Conservation (phyloP, 2,113 vertebrate genomes). For the Odocoileus virginianus region DNA sequence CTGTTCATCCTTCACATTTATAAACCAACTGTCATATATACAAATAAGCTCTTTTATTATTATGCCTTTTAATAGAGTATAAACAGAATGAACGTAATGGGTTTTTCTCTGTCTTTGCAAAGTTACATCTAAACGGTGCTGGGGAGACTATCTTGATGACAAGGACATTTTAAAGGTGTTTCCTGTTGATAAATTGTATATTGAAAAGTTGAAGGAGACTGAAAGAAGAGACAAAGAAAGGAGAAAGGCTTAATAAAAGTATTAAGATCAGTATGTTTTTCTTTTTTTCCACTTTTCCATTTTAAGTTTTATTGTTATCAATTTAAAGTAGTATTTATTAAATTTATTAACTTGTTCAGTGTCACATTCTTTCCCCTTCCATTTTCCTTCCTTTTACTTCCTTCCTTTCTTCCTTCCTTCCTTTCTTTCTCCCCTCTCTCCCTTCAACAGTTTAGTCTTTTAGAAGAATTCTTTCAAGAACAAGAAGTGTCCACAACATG, state of each 20-base stretch:
- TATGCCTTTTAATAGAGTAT: background rate
- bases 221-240: background rate
- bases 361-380: background rate
- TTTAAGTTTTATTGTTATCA: background rate
- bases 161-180: background rate
- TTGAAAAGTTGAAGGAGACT: background rate
- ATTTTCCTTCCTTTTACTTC: too few relatives aligned
- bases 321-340: background rate
- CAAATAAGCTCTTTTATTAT: background rate
- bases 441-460: background rate
- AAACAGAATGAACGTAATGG: background rate
- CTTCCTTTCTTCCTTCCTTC: fast-evolving
- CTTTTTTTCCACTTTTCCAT: background rate
- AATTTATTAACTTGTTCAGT: background rate
- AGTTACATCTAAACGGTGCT: background rate
- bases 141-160: background rate
- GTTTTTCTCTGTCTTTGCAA: background rate
- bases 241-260: background rate
- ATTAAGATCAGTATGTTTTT: background rate
- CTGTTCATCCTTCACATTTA: background rate
- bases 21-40: background rate
- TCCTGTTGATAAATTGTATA: background rate
- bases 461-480: background rate
- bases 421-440: fast-evolving
- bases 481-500: background rate